Percentiles rank a stretch among this genome's conserved stretches.
These are phyloP conservation scores for Gnatocerus cornutus DNA, from an alignment of 2,888 invertebrate genomes.

Conservation along the genomic window DNA sequence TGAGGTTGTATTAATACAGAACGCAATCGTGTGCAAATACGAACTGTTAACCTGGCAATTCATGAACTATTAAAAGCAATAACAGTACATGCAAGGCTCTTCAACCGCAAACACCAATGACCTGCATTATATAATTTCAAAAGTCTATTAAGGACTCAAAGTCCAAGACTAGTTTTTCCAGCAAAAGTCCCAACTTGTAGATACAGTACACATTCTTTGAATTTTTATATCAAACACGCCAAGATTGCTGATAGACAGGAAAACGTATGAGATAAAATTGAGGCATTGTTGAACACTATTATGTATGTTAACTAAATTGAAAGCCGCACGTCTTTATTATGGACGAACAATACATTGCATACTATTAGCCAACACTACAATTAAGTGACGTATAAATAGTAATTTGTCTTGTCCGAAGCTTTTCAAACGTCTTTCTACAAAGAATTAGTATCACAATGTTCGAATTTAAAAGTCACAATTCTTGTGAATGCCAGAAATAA, in stretches of 20 bases:
- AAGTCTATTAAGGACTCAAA: too few relatives aligned
- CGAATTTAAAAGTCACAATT: too few relatives aligned
- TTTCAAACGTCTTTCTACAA: neutral
- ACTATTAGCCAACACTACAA: neutral
- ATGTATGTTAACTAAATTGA: conserved; percentile 4
- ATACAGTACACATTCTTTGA: neutral
- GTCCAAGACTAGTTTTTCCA: neutral
- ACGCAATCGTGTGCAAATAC: conserved; percentile 6
- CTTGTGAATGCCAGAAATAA: too few relatives aligned
- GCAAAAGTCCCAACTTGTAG: neutral
- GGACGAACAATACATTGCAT: conserved; percentile 1
- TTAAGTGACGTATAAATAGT: neutral
- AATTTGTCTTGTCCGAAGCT: neutral
- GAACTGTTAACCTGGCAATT: conserved; percentile 1
- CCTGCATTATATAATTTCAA: neutral
- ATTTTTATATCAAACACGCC: conserved; percentile 1
- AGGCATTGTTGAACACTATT: conserved; percentile 1
- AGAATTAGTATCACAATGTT: neutral
- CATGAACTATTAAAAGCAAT: conserved; percentile 7
- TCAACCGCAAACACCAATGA: conserved; percentile 3
- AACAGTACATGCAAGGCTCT: neutral
- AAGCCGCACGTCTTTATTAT: conserved; percentile 4
- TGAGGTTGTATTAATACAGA: neutral
- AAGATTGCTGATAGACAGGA: neutral
- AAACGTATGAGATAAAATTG: conserved; percentile 4